A percentile compares a stretch with the other conserved stretches of the same genome.
Conservation (phyloP, 2,888 invertebrate genomes). For the Brachycybe producta region DNA sequence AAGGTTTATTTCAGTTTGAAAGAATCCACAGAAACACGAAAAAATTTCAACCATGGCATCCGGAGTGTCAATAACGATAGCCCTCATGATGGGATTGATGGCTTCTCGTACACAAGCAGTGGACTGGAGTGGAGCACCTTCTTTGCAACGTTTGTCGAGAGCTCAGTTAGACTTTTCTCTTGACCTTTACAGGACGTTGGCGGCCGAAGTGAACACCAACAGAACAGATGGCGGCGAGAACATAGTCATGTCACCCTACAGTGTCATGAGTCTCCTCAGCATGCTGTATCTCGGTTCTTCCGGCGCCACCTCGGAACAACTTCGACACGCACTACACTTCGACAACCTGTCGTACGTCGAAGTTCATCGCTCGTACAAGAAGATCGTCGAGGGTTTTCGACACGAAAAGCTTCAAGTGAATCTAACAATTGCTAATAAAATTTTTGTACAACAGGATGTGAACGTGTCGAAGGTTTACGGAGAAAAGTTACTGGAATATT, state of each 20-base stretch:
- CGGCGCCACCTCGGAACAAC: slow-evolving; percentile 11
- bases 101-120: too few species aligned
- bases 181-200: slow-evolving; percentile 6
- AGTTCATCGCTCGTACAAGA: slow-evolving; percentile 14
- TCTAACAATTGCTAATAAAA: slow-evolving; percentile 12
- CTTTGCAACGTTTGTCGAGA: slow-evolving; percentile 1
- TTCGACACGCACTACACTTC: slow-evolving; percentile 6
- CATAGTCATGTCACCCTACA: slow-evolving; percentile 13
- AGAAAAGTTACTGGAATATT: slow-evolving; percentile 12
- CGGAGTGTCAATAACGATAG: too few species aligned
- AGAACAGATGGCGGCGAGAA: neutral
- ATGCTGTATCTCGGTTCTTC: slow-evolving; percentile 13
- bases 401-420: neutral
- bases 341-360: slow-evolving; percentile 13
- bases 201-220: neutral
- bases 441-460: slow-evolving; percentile 10
- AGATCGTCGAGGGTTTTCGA: slow-evolving; percentile 5
- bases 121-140: too few species aligned
- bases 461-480: slow-evolving; percentile 10
- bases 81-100: too few species aligned
- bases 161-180: slow-evolving; percentile 10
- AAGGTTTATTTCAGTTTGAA: too few species aligned
- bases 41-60: too few species aligned
- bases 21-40: too few species aligned
- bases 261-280: slow-evolving; percentile 8